These are phyloP conservation scores for Drosophila pseudoobscura DNA, from an alignment of 1,140 invertebrate species.

Conservation along the genomic window DNA sequence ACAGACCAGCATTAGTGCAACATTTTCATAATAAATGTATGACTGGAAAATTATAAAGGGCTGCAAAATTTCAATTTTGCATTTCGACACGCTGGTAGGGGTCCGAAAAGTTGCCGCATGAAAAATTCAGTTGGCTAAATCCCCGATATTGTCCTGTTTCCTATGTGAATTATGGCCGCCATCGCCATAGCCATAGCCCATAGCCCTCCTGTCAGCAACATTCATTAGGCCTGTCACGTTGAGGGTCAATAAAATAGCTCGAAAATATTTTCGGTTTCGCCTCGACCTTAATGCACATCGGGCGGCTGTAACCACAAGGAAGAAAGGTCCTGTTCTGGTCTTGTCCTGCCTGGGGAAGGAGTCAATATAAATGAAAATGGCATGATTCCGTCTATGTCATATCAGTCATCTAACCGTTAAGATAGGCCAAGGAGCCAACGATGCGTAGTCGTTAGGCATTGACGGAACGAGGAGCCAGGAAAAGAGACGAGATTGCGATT, in stretches of 20 bases:
- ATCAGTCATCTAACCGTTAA: slow-evolving; percentile 72
- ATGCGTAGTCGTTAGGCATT: slow-evolving; percentile 55
- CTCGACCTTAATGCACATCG: slow-evolving; percentile 31
- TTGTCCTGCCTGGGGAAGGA: neutral
- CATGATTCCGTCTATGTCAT: slow-evolving; percentile 59
- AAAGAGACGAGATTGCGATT: slow-evolving; percentile 24
- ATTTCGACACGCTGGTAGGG: slow-evolving; percentile 22
- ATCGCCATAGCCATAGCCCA: neutral
- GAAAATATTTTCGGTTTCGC: slow-evolving; percentile 17
- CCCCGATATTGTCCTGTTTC: slow-evolving; percentile 17
- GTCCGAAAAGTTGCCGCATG: slow-evolving; percentile 35
- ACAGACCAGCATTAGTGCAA: slow-evolving; percentile 12
- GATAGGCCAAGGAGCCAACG: slow-evolving; percentile 61
- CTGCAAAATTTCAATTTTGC: slow-evolving; percentile 45
- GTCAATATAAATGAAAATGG: slow-evolving; percentile 18
- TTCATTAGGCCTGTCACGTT: slow-evolving; percentile 35
- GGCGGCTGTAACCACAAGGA: neutral
- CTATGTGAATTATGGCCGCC: slow-evolving; percentile 36
- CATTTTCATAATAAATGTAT: slow-evolving; percentile 52
- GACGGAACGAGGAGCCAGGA: slow-evolving; percentile 1
- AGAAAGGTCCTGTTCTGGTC: neutral
- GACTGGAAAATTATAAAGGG: slow-evolving; percentile 38
- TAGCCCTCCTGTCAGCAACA: slow-evolving; percentile 25
- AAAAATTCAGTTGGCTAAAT: slow-evolving; percentile 55
- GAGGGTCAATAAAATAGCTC: slow-evolving; percentile 57